Base-by-base conservation (phyloP, 1,140 invertebrate species). In the Episyrphus balteatus region DNA sequence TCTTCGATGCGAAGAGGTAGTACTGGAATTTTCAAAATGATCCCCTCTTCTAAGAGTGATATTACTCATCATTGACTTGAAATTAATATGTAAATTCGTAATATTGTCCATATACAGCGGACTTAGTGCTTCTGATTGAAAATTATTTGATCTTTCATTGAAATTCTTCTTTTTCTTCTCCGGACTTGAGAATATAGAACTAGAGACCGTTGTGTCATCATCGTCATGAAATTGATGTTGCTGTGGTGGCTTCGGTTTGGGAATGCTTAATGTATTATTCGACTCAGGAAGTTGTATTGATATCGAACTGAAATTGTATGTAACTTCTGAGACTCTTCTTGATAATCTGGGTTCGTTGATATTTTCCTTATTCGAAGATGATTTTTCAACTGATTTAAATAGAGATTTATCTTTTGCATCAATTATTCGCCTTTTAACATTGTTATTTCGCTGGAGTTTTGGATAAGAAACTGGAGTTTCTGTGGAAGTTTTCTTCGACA, bases 161-260 rank as follows among this genome's bases (percentile, higher is more conserved):
- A 26, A 37, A 18, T 32, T 48, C 12, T n/a, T 36, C 14, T 46
- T n/a, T n/a, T n/a, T 47, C 37, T 52, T 46, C 42, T 54, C 46
- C 0, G 54, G 51, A 44, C 51, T 53, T 21, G 46, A 48, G 42
- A 54, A 54, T n/a, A 52, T 48, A 30, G 48, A 49, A 39, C 46
- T 48, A 5, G 50, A 51, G 17, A 51, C 26, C 8, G 53, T 51
- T 9, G 52, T 54, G 9, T 44, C 47, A 38, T 54, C 53, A 38
- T 54, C 52, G 13, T 37, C 10, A n/a, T 9, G 13, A 15, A 14
- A 2, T 33, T 3, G 3, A 6, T 40, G 30, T 39, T 18, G 15
- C 36, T 38, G 30, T 6, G 2, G 12, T 12, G n/a, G 19, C 18
- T 41, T 18, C 11, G 9, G 9, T 19, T 41, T 41, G 13, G 12